Evolutionary conservation across 2,888 invertebrate genomes (phyloP), one percentile per base, ranked within the genome.

Genomic region (Diaperis boleti): DNA sequence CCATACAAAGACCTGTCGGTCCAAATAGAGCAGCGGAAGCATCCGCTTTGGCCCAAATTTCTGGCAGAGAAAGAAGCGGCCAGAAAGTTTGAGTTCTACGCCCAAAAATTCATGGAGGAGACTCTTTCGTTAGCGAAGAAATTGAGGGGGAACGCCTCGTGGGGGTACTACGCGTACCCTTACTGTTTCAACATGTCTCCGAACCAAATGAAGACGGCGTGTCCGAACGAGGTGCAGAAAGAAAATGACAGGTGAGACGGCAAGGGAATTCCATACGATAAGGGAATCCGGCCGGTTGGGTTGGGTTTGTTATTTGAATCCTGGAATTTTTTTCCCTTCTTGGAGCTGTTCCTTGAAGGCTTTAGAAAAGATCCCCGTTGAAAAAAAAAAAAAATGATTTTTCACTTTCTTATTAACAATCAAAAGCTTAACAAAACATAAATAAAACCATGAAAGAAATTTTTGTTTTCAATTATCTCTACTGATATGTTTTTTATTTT

Each of bases 161-260:
- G 94, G 94, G 92, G 94, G 0, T 95, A 92, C 81, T 95, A 94
- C 76, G 92, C 89, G 2, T 94, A 89, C 79, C 94, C 95, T 0
- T 89, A 92, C 76, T 94, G 94, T 81, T 92, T 87, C 81, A 92
- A 92, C 79, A 86, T 88, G 82, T 81, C 83, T 1, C 84, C 86
- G 0, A 80, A 82, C 49, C 83, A 83, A 62, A 79, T 76, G 49
- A 74, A 71, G n/a, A 79, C 82, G 0, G 71, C 78, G 1, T 92
- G 92, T 73, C 81, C 88, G 0, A 72, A 78, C 1, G 82, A 85
- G 29, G 85, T 89, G 0, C 71, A 80, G 5, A 72, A 78, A 31
- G 91, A 92, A 75, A 92, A 92, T 73, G 85, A 91, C 72, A 80
- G 82, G 90, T 91, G 74, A 78, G 81, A 79, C 82, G 0, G 71